Conservation (phyloP, 2,888 invertebrate genomes). For the Argynnis bischoffii region DNA sequence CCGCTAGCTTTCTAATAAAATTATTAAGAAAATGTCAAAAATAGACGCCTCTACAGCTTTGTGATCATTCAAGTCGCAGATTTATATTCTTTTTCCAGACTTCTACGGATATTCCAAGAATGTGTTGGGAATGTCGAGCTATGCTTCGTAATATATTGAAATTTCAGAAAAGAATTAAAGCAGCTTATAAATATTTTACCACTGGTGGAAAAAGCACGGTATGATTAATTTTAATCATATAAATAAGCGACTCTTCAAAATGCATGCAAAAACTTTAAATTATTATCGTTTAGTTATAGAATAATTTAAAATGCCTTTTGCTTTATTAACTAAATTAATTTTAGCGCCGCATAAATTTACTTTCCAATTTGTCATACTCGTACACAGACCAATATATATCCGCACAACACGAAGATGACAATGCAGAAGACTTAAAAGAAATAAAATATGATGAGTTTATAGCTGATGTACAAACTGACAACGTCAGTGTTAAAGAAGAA, state of each 20-base stretch:
- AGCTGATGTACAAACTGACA: neutral
- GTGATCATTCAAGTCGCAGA: no score
- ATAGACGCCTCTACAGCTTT: no score
- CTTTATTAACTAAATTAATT: neutral
- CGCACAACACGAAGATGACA: constrained; percentile 8
- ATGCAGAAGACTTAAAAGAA: neutral
- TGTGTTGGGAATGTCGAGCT: constrained; percentile 67
- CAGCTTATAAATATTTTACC: constrained; percentile 47
- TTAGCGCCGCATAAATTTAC: neutral
- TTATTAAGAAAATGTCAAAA: no score
- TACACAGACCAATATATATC: constrained; percentile 6
- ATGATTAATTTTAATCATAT: neutral
- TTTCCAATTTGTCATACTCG: neutral
- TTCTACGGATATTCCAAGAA: constrained; percentile 24
- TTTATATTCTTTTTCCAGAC: constrained; percentile 39
- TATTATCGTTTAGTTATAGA: neutral
- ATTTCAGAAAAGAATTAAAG: constrained; percentile 51
- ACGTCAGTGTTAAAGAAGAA: constrained; percentile 20
- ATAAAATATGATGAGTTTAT: neutral
- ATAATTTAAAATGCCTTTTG: neutral
- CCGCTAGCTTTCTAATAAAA: no score
- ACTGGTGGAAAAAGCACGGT: constrained; percentile 36
- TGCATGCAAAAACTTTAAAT: no score
- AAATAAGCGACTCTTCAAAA: no score
- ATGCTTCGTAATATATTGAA: constrained; percentile 47